Conservation (phyloP, 2,113 vertebrate species). For the Hydropotes inermis region DNA sequence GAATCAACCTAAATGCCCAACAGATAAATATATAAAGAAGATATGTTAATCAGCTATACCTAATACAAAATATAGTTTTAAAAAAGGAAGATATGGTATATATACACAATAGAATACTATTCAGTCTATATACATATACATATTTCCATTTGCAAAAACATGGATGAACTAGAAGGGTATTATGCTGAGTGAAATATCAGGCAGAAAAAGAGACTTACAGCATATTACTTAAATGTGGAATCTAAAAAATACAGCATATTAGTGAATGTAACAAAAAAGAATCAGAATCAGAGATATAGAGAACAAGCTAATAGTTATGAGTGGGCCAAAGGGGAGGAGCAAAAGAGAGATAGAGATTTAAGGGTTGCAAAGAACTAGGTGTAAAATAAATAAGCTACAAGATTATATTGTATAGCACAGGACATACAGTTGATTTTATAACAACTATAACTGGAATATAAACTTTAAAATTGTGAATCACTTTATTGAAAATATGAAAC, state of each 20-base stretch:
- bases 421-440: background rate
- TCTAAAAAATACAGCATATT: background rate
- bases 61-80: background rate
- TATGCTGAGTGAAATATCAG: background rate
- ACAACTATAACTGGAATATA: background rate
- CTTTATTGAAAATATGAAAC: background rate
- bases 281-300: background rate
- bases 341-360: background rate
- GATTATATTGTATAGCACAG: background rate
- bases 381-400: background rate
- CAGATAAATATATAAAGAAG: background rate
- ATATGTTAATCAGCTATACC: background rate
- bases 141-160: background rate
- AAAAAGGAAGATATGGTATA: background rate
- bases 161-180: background rate
- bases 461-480: background rate
- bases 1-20: background rate
- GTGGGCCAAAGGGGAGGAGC: background rate
- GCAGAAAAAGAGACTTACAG: background rate
- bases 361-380: background rate
- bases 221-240: background rate
- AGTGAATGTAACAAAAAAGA: background rate
- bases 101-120: background rate
- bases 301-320: background rate
- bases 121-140: background rate